Conservation (phyloP, 2,888 invertebrate species). For the Caenorhabditis imperialis region DNA sequence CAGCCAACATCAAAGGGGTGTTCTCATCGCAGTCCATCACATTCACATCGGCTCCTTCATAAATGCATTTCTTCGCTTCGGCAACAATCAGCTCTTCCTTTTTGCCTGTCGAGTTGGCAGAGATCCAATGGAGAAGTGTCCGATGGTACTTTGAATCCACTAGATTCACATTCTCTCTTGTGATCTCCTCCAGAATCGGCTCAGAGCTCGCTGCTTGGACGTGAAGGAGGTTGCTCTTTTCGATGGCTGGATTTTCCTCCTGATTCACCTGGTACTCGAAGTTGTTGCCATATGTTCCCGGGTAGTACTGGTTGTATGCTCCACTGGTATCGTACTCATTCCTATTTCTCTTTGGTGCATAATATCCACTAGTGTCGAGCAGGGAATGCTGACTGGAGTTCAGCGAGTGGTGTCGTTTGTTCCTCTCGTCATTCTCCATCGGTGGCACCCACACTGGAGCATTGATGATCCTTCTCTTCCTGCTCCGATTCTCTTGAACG, state of each 20-base stretch:
- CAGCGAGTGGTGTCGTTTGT: conserved; percentile 6
- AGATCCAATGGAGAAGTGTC: conserved; percentile 43
- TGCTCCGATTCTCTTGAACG: conserved; percentile 25
- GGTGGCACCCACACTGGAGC: conserved; percentile 63
- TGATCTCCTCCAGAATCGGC: conserved; percentile 9
- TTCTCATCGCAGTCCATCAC: conserved; percentile 40
- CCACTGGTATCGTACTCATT: neutral
- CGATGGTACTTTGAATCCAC: conserved; percentile 16
- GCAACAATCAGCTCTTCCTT: conserved; percentile 27
- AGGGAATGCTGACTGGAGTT: conserved; percentile 34
- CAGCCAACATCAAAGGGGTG: conserved; percentile 50
- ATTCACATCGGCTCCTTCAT: conserved; percentile 44
- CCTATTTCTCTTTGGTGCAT: conserved; percentile 11
- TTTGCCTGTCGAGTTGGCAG: conserved; percentile 28
- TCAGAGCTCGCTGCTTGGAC: conserved; percentile 30
- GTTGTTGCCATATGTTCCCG: neutral
- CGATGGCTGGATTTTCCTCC: too few relatives aligned
- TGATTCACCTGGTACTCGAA: neutral
- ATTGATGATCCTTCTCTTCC: conserved; percentile 50
- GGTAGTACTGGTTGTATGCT: conserved; percentile 1
- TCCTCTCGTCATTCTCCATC: conserved; percentile 2
- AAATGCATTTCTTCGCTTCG: conserved; percentile 22
- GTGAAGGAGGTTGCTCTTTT: too few relatives aligned
- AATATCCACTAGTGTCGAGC: neutral
- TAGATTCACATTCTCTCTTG: conserved; percentile 10